phyloP scores from a whole-genome alignment of 2,113 vertebrate species.

The Lamprotornis superbus region DNA sequence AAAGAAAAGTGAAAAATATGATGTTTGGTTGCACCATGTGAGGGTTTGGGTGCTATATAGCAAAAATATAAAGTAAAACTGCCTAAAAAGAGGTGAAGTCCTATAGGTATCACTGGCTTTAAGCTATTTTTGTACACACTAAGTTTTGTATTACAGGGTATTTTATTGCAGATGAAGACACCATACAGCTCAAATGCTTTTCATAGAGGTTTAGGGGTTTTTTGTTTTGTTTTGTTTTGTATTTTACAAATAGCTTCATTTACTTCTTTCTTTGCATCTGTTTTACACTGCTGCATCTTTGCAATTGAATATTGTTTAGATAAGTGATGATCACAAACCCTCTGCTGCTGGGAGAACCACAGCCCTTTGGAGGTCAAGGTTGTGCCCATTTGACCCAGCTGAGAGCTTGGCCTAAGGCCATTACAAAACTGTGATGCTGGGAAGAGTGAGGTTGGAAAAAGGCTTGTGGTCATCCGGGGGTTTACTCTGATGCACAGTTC shows the following conservation, averaged over 20 bases:
- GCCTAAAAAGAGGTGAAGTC: not conserved
- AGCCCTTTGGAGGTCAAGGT: not conserved
- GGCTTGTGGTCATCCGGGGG: fast-evolving
- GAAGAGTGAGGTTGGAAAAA: not conserved
- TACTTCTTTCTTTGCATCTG: not conserved
- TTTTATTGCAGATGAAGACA: not conserved
- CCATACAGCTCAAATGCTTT: not conserved
- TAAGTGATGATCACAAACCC: not conserved
- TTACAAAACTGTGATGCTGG: not conserved
- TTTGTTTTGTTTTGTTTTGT: not conserved
- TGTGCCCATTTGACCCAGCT: not conserved
- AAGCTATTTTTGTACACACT: not conserved
- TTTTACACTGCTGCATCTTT: not conserved
- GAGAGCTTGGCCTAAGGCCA: not conserved
- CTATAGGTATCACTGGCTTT: not conserved
- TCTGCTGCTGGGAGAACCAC: not conserved
- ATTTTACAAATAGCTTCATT: not conserved
- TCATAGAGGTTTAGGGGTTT: not conserved
- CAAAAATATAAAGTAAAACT: not conserved
- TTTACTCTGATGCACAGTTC: not conserved
- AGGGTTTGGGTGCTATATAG: not conserved
- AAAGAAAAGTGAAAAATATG: not conserved
- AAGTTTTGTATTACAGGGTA: not conserved
- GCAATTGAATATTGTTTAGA: not conserved
- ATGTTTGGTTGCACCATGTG: not conserved